Conservation (phyloP, 2,113 vertebrate species). For the Bathybates hornii region DNA sequence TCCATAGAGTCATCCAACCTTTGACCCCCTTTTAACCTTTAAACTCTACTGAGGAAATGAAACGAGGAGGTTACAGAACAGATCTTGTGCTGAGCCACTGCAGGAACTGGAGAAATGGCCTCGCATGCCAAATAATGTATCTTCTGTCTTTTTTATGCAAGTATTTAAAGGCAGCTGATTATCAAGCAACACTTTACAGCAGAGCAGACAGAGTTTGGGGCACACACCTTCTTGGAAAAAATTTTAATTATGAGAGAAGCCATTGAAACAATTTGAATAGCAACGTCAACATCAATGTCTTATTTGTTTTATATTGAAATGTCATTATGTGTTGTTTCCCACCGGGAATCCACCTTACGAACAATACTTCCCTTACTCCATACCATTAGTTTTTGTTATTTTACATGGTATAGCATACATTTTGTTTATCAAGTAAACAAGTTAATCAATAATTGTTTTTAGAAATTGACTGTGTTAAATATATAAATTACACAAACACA, state of each 20-base stretch:
- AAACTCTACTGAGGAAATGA: slow-evolving; percentile 8
- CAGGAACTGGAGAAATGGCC: not conserved
- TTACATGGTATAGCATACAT: not conserved
- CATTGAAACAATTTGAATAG: not conserved
- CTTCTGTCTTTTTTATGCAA: not conserved
- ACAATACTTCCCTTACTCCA: not conserved
- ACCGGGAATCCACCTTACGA: rapidly evolving
- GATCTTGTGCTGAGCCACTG: not conserved
- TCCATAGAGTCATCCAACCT: not conserved
- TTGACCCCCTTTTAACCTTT: slow-evolving; percentile 16
- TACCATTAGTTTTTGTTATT: not conserved
- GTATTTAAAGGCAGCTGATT: not conserved
- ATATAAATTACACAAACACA: not conserved
- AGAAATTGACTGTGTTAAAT: not conserved
- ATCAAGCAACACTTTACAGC: not conserved
- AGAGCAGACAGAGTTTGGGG: not conserved
- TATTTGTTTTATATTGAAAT: not conserved
- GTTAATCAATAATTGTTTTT: not conserved
- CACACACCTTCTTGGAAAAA: not conserved
- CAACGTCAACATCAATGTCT: not conserved
- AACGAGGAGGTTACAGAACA: not conserved
- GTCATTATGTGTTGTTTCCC: not conserved
- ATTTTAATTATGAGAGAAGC: not conserved
- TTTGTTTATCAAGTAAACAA: not conserved
- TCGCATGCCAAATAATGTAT: not conserved